Evolutionary conservation across 2,113 vertebrate species (phyloP).

Genomic region (Plecturocebus donacophilus): DNA sequence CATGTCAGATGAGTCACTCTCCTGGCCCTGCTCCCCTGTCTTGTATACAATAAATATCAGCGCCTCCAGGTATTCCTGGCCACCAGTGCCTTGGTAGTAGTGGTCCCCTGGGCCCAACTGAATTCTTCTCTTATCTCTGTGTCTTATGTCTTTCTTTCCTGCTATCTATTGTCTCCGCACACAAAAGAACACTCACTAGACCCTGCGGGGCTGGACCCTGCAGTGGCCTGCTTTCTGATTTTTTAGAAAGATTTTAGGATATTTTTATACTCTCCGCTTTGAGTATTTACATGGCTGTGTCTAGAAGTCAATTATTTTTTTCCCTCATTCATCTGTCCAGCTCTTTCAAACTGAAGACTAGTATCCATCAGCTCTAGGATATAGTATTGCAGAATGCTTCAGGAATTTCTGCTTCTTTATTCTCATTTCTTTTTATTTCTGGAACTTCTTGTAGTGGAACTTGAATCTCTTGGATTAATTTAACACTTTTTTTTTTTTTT

Average conservation of each 20-base stretch:
- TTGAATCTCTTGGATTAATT: slow-evolving; percentile 8
- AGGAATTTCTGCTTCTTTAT: neutral
- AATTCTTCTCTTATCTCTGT: too few species aligned
- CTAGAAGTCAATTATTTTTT: neutral
- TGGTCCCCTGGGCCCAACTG: too few species aligned
- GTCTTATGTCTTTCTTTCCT: too few species aligned
- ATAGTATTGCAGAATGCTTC: neutral
- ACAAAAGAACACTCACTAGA: too few species aligned
- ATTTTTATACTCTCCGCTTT: neutral
- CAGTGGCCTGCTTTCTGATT: too few species aligned
- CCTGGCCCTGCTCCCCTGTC: too few species aligned
- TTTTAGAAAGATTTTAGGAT: neutral
- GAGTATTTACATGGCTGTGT: neutral
- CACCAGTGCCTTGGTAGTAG: too few species aligned
- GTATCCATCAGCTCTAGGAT: neutral
- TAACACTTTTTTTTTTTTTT: neutral
- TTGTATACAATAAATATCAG: too few species aligned
- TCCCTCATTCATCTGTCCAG: neutral
- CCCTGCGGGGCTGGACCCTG: too few species aligned
- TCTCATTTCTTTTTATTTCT: neutral
- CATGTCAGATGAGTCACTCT: too few species aligned
- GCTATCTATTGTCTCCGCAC: too few species aligned
- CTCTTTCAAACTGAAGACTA: neutral
- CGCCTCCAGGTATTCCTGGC: too few species aligned
- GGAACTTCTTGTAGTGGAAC: neutral